A percentile compares a stretch with the other conserved stretches of the same genome.
phyloP scores from a whole-genome alignment of 2,888 invertebrate species.

The Gastracanthus pulcherrimus region DNA sequence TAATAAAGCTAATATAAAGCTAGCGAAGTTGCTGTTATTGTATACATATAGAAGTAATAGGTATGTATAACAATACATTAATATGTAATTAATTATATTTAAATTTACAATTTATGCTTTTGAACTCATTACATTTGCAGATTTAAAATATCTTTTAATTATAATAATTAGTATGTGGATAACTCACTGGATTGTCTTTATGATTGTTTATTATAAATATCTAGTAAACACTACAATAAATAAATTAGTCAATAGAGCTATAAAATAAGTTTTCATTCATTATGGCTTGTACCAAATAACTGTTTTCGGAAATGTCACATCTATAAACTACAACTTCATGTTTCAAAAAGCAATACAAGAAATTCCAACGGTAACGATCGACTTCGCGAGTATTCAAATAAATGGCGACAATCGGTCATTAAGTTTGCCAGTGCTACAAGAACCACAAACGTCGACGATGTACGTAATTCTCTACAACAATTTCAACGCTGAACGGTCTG shows the following conservation, averaged over 20 bases:
- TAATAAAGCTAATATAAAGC: too few species aligned
- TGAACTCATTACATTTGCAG: too few species aligned
- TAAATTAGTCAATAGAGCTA: neutral
- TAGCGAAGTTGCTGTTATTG: too few species aligned
- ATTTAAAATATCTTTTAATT: too few species aligned
- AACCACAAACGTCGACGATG: neutral
- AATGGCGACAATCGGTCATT: too few species aligned
- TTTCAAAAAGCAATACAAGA: neutral
- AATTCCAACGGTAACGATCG: neutral
- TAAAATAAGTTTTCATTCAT: neutral
- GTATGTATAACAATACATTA: too few species aligned
- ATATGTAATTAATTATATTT: too few species aligned
- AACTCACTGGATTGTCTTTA: neutral
- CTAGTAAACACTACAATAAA: neutral
- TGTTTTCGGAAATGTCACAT: neutral
- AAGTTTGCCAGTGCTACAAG: neutral
- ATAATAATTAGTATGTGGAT: too few species aligned
- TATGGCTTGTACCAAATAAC: too few species aligned
- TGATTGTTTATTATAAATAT: neutral
- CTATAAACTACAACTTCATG: neutral
- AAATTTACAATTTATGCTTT: too few species aligned
- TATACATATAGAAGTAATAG: too few species aligned
- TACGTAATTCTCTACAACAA: neutral
- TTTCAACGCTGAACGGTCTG: neutral
- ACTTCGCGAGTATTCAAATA: too few species aligned